Conservation (phyloP, 1,140 invertebrate genomes). For the Bombyx mori region DNA sequence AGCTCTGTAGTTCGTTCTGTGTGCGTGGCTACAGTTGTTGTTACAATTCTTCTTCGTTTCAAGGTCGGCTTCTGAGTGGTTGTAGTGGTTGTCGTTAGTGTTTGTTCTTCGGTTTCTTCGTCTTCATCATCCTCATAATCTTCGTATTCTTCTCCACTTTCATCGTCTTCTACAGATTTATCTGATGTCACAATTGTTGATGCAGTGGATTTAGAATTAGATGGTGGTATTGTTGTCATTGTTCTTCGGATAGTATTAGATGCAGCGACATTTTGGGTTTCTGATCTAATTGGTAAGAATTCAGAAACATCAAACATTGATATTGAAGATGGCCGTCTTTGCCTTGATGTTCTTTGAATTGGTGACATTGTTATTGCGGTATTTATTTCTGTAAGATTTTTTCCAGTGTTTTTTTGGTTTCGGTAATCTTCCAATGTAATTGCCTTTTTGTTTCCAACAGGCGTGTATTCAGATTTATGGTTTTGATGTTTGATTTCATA, state of each 20-base stretch:
- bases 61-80: conserved; percentile 22
- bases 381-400: conserved; percentile 8
- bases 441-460: conserved; percentile 46
- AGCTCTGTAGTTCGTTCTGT: conserved; percentile 10
- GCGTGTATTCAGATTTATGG: conserved; percentile 52
- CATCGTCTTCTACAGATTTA: conserved; percentile 12
- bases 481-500: conserved; percentile 51
- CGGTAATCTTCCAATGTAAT: conserved; percentile 48
- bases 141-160: conserved; percentile 31
- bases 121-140: conserved; percentile 33
- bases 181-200: conserved; percentile 7
- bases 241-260: conserved; percentile 37
- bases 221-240: conserved; percentile 17
- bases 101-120: conserved; percentile 25
- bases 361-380: conserved; percentile 3
- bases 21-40: conserved; percentile 13
- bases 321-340: conserved; percentile 12
- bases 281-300: conserved; percentile 33
- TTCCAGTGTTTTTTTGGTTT: conserved; percentile 20
- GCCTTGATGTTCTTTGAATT: conserved; percentile 13
- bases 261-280: conserved; percentile 31
- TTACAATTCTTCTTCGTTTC: conserved; percentile 16
- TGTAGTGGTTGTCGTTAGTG: conserved; percentile 26
- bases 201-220: conserved; percentile 7
- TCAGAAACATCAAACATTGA: conserved; percentile 41